Conservation (phyloP, 2,113 vertebrate genomes). For the Sphyrna mokarran region DNA sequence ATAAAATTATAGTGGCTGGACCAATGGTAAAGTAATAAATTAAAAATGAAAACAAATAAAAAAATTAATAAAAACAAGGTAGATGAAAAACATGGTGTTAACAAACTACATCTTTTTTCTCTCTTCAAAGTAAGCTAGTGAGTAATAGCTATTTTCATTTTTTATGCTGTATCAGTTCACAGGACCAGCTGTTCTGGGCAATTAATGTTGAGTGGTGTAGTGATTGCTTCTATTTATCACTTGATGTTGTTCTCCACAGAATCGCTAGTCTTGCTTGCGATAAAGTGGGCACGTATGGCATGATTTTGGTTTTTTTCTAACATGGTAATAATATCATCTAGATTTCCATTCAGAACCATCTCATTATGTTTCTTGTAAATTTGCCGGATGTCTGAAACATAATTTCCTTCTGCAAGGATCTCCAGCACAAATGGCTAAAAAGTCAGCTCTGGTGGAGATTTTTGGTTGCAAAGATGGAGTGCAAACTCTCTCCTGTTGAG, state of each 20-base stretch:
- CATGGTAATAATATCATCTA: background rate
- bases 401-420: too few relatives aligned
- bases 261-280: background rate
- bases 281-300: background rate
- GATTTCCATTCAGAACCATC: background rate
- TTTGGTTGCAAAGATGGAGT: background rate
- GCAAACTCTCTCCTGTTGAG: background rate
- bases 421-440: background rate
- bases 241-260: conserved; percentile 12
- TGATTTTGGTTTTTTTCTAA: background rate
- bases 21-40: background rate
- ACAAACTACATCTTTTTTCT: too few relatives aligned
- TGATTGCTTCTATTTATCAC: background rate
- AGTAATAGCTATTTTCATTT: background rate
- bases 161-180: background rate
- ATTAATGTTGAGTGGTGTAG: background rate
- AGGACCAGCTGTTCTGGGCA: background rate
- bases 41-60: background rate
- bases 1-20: background rate
- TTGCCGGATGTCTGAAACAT: background rate
- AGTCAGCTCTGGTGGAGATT: background rate
- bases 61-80: background rate
- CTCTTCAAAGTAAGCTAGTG: background rate
- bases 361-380: background rate
- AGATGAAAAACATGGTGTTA: background rate